Evolutionary conservation across 1,140 invertebrate species (phyloP), one percentile per base, ranked within the genome.

Genomic region (Spodoptera litura): DNA sequence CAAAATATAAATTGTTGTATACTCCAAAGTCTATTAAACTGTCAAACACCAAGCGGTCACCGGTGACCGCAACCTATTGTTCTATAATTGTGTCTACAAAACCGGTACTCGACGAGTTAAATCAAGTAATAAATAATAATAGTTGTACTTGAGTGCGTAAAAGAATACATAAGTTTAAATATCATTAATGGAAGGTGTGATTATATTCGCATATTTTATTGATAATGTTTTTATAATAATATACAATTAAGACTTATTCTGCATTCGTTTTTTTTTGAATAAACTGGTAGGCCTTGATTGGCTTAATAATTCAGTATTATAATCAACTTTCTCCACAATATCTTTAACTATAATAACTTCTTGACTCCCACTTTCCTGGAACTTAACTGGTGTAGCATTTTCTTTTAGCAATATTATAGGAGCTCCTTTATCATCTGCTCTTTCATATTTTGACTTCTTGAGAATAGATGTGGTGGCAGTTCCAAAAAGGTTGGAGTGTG

Each of bases 401-500:
- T 53, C 13, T n/a, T 31, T 10, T 25, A 6, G n/a, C 5, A 8
- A 0, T 44, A 25, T 25, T 70, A 4, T 84, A 66, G 66, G 51
- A 62, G 35, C 13, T 31, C 62, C 27, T 55, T 77, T 44, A 44
- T 9, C 56, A 51, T 35, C 53, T 31, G 62, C 56, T 38, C 53
- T 35, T 20, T 71, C 58, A 86, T 88, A 90, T 78, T 91, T 93
- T 2, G 87, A 84, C 83, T 94, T 94, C 81, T 92, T 95, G 44
- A 95, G 85, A 78, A 94, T 95, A 10, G 94, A 91, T 79, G 84
- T 92, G n/a, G 88, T 86, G 83, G 87, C 84, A 79, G 79, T 85
- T 64, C 71, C 76, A 80, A 92, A 89, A n/a, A 85, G 78, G 74
- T 85, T 78, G 49, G 87, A 76, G 79, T 85, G 91, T 25, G 84